phyloP scores from a whole-genome alignment of 2,113 vertebrate genomes.

The Campylomormyrus numenius region DNA sequence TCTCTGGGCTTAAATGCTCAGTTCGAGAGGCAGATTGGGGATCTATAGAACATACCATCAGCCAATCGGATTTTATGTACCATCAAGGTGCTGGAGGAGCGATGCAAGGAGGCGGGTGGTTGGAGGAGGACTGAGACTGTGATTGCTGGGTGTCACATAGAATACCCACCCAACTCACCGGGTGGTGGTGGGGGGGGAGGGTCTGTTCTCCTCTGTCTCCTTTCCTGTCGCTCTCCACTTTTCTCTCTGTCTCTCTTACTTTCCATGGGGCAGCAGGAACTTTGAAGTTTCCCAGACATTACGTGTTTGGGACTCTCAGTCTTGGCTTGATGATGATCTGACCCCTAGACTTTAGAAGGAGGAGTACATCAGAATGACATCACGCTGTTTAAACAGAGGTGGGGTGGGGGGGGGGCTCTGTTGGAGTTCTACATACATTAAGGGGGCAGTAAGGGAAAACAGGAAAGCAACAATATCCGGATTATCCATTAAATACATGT shows the following conservation, averaged over 20 bases:
- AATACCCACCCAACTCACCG: slow-evolving; percentile 31
- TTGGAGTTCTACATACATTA: not conserved
- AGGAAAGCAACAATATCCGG: not conserved
- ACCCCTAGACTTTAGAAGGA: not conserved
- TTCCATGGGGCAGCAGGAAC: not conserved
- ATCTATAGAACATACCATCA: not conserved
- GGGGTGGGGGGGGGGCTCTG: not conserved
- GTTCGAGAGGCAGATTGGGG: not conserved
- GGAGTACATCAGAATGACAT: not conserved
- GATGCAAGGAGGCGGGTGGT: slow-evolving; percentile 26
- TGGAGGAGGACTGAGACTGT: slow-evolving; percentile 44
- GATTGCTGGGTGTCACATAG: slow-evolving; percentile 58
- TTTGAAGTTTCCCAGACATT: slow-evolving; percentile 26
- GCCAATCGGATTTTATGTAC: not conserved
- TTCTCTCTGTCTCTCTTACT: slow-evolving; percentile 11
- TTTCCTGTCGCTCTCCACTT: slow-evolving; percentile 1
- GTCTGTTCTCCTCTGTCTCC: slow-evolving; percentile 16
- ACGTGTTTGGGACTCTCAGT: slow-evolving; percentile 25
- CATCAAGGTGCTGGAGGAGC: slow-evolving; percentile 17
- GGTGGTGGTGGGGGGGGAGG: slow-evolving; percentile 15
- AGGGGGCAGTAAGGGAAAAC: not conserved
- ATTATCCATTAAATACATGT: not conserved
- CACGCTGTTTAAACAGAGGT: not conserved
- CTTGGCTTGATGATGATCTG: slow-evolving; percentile 9
- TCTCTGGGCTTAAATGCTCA: not conserved